Conservation (phyloP, 2,113 vertebrate species). For the Epinephelus fuscoguttatus region DNA sequence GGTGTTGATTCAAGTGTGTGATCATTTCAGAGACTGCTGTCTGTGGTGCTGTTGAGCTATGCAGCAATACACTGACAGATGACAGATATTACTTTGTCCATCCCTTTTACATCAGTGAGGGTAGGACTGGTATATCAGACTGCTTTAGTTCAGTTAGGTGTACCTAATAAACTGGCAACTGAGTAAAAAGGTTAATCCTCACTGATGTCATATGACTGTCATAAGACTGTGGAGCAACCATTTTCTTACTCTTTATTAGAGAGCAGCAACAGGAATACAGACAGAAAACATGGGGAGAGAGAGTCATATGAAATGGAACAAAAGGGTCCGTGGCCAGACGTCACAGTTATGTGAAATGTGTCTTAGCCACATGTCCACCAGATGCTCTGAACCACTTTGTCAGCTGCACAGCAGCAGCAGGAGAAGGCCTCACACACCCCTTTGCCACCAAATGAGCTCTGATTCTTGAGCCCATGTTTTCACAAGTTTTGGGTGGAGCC, state of each 20-base stretch:
- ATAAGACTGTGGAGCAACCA: no score
- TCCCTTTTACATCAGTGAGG: no score
- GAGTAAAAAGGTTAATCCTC: not conserved
- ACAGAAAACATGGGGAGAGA: not conserved
- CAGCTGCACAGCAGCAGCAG: not conserved
- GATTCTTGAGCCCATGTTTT: no score
- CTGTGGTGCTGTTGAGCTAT: not conserved
- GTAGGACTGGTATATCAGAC: no score
- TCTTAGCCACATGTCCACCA: not conserved
- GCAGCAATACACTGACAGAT: not conserved
- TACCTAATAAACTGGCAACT: not conserved
- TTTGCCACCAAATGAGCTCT: no score
- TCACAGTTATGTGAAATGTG: not conserved
- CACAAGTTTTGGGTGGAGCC: no score
- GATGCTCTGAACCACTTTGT: not conserved
- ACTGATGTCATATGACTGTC: not conserved
- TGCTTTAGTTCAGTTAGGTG: not conserved
- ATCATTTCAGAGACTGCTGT: not conserved
- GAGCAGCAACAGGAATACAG: not conserved
- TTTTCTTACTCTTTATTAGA: not conserved
- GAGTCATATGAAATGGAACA: not conserved
- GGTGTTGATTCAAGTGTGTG: not conserved
- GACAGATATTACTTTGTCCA: not conserved
- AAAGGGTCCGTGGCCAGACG: not conserved
- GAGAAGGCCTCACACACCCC: not conserved